Conservation (phyloP, 23 tunicate genomes). For the Trididemnum miniatum region DNA sequence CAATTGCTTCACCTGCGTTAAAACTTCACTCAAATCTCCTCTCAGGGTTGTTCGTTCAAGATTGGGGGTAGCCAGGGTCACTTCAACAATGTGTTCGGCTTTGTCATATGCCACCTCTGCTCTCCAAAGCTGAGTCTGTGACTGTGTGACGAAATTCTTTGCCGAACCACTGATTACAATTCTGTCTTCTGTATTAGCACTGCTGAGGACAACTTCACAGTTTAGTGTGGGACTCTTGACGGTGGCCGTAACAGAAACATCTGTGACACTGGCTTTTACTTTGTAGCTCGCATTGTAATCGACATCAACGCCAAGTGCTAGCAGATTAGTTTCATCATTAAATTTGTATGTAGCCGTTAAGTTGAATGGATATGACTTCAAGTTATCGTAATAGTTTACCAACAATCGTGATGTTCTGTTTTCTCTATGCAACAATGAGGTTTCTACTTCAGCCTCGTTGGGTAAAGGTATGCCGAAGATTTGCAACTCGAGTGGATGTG, state of each 20-base stretch:
- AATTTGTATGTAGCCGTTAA: not conserved
- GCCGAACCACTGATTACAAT: conserved; percentile 1
- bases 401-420: not conserved
- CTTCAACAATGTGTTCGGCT: conserved; percentile 23
- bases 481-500: conserved; percentile 28
- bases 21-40: conserved; percentile 44
- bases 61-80: conserved; percentile 24
- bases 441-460: conserved; percentile 21
- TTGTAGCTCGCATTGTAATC: not conserved
- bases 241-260: conserved; percentile 16
- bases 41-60: conserved; percentile 35
- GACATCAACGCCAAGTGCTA: conserved; percentile 2
- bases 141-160: conserved; percentile 24
- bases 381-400: conserved; percentile 28
- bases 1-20: conserved; percentile 28
- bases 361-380: conserved; percentile 18
- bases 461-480: conserved; percentile 40
- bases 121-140: conserved; percentile 4
- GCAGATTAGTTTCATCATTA: not conserved
- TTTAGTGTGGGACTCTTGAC: conserved; percentile 30
- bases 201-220: conserved; percentile 17
- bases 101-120: conserved; percentile 12
- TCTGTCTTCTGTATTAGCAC: conserved; percentile 1
- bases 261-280: not conserved
- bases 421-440: not conserved